phyloP scores from a whole-genome alignment of 2,888 invertebrate genomes.

The Copidosoma aretas region DNA sequence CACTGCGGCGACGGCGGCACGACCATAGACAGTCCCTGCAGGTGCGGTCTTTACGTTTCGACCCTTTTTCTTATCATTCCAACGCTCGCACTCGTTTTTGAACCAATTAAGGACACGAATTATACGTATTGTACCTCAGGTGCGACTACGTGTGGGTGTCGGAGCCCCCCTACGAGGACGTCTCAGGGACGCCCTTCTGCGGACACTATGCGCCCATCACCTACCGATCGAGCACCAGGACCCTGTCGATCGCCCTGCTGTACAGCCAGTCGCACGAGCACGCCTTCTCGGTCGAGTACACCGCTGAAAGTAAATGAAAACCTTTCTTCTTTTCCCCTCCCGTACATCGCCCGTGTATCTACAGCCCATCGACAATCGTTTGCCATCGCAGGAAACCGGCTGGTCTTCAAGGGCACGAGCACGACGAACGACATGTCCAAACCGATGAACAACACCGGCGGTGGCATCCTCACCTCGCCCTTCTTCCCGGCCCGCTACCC shows the following conservation, averaged over 20 bases:
- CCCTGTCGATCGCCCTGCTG: slow-evolving; percentile 67
- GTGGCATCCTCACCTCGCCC: slow-evolving; percentile 68
- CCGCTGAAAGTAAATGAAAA: slow-evolving; percentile 70
- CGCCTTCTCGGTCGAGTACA: slow-evolving; percentile 71
- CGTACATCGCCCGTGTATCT: no score
- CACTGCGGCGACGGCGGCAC: slow-evolving; percentile 58
- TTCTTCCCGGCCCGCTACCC: slow-evolving; percentile 74
- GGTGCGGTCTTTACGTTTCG: slow-evolving; percentile 48
- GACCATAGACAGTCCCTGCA: slow-evolving; percentile 61
- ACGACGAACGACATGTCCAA: slow-evolving; percentile 48
- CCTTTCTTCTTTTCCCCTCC: no score
- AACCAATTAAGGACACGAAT: no score
- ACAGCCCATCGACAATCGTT: slow-evolving; percentile 16
- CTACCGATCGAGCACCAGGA: slow-evolving; percentile 70
- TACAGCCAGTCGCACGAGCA: slow-evolving; percentile 68
- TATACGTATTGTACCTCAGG: no score
- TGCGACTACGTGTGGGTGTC: slow-evolving; percentile 73
- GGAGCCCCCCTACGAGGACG: slow-evolving; percentile 71
- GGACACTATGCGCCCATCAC: slow-evolving; percentile 62
- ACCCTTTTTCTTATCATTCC: not conserved
- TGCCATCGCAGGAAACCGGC: slow-evolving; percentile 68
- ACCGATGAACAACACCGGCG: slow-evolving; percentile 58
- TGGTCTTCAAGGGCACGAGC: slow-evolving; percentile 54
- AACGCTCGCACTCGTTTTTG: no score
- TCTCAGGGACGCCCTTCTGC: slow-evolving; percentile 69